phyloP scores from a whole-genome alignment of 2,888 invertebrate species.

The Melieria crassipennis region DNA sequence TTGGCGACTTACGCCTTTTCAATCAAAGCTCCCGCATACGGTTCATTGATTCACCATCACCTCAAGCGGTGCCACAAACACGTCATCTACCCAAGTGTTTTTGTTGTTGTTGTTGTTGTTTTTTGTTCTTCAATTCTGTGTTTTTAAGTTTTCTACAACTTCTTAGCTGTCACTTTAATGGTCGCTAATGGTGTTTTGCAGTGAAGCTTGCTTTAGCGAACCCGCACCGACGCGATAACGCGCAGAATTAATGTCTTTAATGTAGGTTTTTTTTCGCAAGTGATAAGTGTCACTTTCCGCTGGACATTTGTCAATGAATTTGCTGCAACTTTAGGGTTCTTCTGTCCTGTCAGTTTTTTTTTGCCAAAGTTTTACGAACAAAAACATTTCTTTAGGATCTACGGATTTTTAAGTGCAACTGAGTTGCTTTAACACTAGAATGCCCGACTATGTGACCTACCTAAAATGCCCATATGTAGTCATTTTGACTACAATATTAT shows the following conservation, averaged over 20 bases:
- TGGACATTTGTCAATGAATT: neutral
- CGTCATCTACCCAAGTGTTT: neutral
- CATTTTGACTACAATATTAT: too few species aligned
- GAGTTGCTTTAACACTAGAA: too few species aligned
- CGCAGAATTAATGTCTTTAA: slow-evolving; percentile 33
- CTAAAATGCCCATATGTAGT: too few species aligned
- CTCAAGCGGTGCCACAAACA: too few species aligned
- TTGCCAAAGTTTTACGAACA: too few species aligned
- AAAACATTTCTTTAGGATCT: too few species aligned
- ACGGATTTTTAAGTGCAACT: too few species aligned
- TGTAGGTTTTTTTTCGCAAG: slow-evolving; percentile 14
- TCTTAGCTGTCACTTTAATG: slow-evolving; percentile 35
- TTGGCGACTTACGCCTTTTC: too few species aligned
- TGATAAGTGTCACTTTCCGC: slow-evolving; percentile 7
- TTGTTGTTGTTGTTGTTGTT: neutral
- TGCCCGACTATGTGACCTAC: too few species aligned
- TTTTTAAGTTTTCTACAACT: slow-evolving; percentile 13
- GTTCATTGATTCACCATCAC: too few species aligned
- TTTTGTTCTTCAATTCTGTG: slow-evolving; percentile 4
- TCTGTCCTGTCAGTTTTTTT: too few species aligned
- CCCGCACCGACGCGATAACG: slow-evolving; percentile 25
- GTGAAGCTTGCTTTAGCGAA: slow-evolving; percentile 2
- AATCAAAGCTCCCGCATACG: too few species aligned
- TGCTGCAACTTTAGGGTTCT: neutral
- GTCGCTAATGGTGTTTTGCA: slow-evolving; percentile 34